Conservation (phyloP, 2,888 invertebrate species). For the Drosophila infuscata region DNA sequence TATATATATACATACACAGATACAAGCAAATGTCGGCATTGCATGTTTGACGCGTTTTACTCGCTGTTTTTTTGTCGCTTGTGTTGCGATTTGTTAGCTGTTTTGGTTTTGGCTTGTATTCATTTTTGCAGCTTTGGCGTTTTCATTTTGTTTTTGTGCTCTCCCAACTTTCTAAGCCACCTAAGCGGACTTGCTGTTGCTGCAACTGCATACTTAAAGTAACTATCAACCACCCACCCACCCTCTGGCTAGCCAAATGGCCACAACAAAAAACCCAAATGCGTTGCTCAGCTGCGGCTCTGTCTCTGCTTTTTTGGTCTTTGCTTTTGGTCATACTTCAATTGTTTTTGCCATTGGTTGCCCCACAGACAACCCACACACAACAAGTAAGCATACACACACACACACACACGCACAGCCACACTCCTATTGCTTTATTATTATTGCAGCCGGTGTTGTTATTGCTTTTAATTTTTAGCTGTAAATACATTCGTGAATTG, state of each 20-base stretch:
- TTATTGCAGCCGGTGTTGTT: constrained; percentile 36
- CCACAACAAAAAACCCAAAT: constrained; percentile 41
- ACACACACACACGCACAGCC: constrained; percentile 22
- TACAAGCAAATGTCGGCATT: constrained; percentile 25
- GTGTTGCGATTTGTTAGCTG: constrained; percentile 36
- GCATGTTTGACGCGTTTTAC: constrained; percentile 57
- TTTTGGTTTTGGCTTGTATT: constrained; percentile 46
- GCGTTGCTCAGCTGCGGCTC: constrained; percentile 27
- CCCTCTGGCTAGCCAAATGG: constrained; percentile 30
- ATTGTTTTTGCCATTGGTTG: constrained; percentile 70
- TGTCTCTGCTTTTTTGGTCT: constrained; percentile 15
- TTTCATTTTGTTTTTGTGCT: constrained; percentile 36
- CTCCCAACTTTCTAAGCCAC: constrained; percentile 58
- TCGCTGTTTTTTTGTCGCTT: constrained; percentile 25
- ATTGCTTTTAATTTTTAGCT: constrained; percentile 70
- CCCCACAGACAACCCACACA: constrained; percentile 55
- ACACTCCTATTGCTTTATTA: constrained; percentile 30
- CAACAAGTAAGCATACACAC: constrained; percentile 11
- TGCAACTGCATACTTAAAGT: constrained; percentile 32
- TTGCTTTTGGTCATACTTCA: constrained; percentile 72
- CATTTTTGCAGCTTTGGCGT: constrained; percentile 32
- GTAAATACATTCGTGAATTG: constrained; percentile 63
- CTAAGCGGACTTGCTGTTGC: constrained; percentile 20
- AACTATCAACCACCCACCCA: constrained; percentile 31
- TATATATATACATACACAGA: constrained; percentile 1